These are phyloP conservation scores for Scaeva pyrastri DNA, from an alignment of 2,888 invertebrate genomes.

Conservation along the genomic window DNA sequence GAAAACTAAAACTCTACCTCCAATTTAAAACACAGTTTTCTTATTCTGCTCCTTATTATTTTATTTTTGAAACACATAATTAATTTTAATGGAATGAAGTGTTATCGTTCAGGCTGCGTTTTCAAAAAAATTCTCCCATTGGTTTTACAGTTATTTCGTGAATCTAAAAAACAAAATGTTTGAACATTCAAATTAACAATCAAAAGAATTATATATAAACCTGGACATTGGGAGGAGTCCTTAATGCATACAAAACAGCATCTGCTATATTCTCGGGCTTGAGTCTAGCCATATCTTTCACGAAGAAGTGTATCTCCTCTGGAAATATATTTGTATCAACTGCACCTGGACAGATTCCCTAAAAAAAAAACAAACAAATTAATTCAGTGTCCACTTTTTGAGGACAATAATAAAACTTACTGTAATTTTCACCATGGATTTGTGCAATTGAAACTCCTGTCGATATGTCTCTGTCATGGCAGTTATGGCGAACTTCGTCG, in stretches of 20 bases:
- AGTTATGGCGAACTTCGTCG: constrained; percentile 83
- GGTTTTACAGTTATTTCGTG: constrained; percentile 82
- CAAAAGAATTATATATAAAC: too few relatives aligned
- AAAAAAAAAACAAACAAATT: constrained; percentile 8
- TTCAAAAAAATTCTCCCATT: constrained; percentile 80
- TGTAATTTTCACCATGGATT: constrained; percentile 82
- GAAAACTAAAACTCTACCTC: too few relatives aligned
- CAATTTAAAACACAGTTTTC: too few relatives aligned
- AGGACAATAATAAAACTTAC: constrained; percentile 77
- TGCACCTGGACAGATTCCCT: constrained; percentile 82
- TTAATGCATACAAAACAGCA: constrained; percentile 81
- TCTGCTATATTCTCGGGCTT: constrained; percentile 81
- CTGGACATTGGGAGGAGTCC: constrained; percentile 82
- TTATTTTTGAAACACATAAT: too few relatives aligned
- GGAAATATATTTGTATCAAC: constrained; percentile 82
- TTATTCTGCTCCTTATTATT: too few relatives aligned
- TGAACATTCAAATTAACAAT: too few relatives aligned
- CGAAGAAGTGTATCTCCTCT: constrained; percentile 78
- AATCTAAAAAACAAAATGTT: constrained; percentile 76
- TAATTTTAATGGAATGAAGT: too few relatives aligned
- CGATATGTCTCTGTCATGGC: constrained; percentile 83
- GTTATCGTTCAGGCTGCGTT: not conserved
- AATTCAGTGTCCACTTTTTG: not conserved
- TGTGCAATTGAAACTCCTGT: constrained; percentile 82
- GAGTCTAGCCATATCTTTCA: constrained; percentile 81